These are phyloP conservation scores for Heterodera schachtii DNA, from an alignment of 1,140 invertebrate genomes.

Conservation along the genomic window DNA sequence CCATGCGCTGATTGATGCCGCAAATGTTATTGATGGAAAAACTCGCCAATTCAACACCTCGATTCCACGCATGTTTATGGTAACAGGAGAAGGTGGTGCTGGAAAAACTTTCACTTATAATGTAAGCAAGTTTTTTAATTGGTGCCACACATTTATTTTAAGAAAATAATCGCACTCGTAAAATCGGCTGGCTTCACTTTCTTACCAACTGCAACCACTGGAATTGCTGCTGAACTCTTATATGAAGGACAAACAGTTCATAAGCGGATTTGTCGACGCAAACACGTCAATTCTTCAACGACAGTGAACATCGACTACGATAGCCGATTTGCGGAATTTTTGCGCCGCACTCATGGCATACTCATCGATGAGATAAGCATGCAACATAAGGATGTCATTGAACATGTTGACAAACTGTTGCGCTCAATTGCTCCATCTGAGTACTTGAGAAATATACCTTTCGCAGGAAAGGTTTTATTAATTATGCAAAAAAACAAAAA, in stretches of 20 bases:
- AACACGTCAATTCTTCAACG: not conserved
- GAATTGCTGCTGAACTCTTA: not conserved
- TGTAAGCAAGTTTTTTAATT: not conserved
- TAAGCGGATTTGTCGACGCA: not conserved
- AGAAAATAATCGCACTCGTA: constrained; percentile 1
- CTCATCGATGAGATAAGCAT: not conserved
- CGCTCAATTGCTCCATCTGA: not conserved
- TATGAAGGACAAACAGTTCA: not conserved
- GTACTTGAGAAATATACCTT: not conserved
- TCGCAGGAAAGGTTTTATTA: not conserved
- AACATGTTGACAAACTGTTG: not conserved
- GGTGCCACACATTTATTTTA: not conserved
- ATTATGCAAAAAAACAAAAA: not conserved
- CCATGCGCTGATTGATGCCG: not conserved
- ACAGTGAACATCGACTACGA: not conserved
- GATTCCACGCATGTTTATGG: not conserved
- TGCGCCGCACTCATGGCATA: not conserved
- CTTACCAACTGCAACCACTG: not conserved
- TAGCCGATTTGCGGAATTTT: not conserved
- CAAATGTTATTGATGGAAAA: not conserved
- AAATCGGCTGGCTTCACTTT: not conserved
- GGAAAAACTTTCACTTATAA: constrained; percentile 18
- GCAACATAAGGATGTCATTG: constrained; percentile 6
- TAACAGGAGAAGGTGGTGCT: constrained; percentile 11
- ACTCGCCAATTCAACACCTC: not conserved